phyloP scores from a whole-genome alignment of 2,797 vertebrate genomes.

The Sorex maritimensis region DNA sequence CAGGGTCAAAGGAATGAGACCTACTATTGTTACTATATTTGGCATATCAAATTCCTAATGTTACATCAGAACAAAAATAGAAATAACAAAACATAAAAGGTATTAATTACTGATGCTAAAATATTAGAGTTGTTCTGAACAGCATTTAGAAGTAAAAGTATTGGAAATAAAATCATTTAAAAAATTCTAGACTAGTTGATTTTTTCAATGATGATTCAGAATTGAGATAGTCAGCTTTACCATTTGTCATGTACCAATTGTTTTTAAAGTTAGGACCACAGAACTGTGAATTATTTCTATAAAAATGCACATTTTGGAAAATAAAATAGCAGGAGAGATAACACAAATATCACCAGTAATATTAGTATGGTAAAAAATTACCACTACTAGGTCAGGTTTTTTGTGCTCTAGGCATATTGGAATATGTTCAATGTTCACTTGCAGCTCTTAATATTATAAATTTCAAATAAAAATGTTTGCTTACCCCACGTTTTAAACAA shows the following conservation, averaged over 20 bases:
- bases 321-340: slow-evolving; percentile 16
- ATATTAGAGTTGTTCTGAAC: neutral
- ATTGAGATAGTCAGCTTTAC: neutral
- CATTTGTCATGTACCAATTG: neutral
- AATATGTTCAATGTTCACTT: neutral
- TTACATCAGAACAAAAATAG: neutral
- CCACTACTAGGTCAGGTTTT: neutral
- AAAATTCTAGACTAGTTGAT: neutral
- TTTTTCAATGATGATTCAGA: neutral
- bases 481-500: neutral
- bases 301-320: neutral
- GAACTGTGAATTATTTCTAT: neutral
- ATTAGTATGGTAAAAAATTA: slow-evolving; percentile 18
- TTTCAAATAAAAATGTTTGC: neutral
- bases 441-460: neutral
- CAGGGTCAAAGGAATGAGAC: no score
- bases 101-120: neutral
- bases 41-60: no score
- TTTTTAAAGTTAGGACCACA: neutral
- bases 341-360: neutral
- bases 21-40: no score
- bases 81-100: neutral
- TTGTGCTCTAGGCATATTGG: neutral
- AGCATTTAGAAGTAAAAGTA: neutral
- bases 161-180: neutral